A percentile compares a stretch with the other conserved stretches of the same genome.
Evolutionary conservation across 1,140 invertebrate genomes (phyloP).

Genomic region (Orchesella cincta): DNA sequence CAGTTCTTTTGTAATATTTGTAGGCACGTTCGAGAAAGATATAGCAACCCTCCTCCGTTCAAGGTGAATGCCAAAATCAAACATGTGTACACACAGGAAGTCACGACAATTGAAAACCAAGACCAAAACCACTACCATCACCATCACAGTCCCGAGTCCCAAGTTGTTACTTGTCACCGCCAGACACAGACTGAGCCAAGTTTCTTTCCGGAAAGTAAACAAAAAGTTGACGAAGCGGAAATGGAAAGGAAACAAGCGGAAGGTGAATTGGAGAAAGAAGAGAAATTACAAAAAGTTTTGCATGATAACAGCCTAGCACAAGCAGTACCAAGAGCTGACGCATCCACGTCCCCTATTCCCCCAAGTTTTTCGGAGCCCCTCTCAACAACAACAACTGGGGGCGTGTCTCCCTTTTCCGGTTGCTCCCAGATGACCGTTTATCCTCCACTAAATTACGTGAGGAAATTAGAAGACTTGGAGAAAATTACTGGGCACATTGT

Average conservation of each 20-base stretch:
- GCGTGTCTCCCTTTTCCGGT: not conserved
- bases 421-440: conserved; percentile 17
- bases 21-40: conserved; percentile 5
- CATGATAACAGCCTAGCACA: no score
- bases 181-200: conserved; percentile 16
- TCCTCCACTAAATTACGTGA: conserved; percentile 30
- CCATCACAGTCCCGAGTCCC: not conserved
- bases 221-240: not conserved
- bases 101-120: conserved; percentile 19
- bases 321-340: conserved; percentile 17
- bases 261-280: conserved; percentile 16
- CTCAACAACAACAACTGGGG: not conserved
- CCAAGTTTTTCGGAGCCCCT: not conserved
- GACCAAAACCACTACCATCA: not conserved
- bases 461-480: conserved; percentile 42
- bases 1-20: not conserved
- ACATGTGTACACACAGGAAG: conserved; percentile 38
- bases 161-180: not conserved
- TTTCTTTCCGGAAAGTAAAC: conserved; percentile 1
- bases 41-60: conserved; percentile 25
- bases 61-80: conserved; percentile 43
- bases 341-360: conserved; percentile 35
- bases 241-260: not conserved
- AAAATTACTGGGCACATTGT: conserved; percentile 44
- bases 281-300: no score